Percentiles rank a stretch among this genome's conserved stretches.
These are phyloP conservation scores for Caenorhabditis inopinata DNA, from an alignment of 1,140 invertebrate genomes.

Conservation along the genomic window DNA sequence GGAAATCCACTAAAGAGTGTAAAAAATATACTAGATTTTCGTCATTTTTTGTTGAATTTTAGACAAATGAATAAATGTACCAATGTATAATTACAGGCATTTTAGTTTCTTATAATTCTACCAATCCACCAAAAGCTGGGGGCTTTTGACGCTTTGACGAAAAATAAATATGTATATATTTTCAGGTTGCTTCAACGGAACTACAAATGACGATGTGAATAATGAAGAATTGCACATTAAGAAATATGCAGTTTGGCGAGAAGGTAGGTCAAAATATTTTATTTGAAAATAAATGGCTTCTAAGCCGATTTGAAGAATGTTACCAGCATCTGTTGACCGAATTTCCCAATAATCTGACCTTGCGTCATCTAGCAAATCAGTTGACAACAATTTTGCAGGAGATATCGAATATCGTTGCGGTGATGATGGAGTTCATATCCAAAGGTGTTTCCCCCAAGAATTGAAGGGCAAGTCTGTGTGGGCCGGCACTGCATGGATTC, in stretches of 20 bases:
- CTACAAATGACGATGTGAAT: not conserved
- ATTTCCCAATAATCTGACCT: not conserved
- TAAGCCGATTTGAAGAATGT: too few relatives aligned
- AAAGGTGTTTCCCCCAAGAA: not conserved
- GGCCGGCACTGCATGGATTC: slow-evolving; percentile 3
- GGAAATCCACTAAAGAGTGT: too few relatives aligned
- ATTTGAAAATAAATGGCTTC: too few relatives aligned
- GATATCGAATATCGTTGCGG: not conserved
- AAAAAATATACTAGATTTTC: too few relatives aligned
- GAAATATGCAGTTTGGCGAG: slow-evolving; percentile 7
- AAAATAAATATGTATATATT: not conserved
- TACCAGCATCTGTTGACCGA: too few relatives aligned
- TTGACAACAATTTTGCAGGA: not conserved
- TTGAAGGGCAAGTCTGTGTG: not conserved
- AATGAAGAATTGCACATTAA: not conserved
- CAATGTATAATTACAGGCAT: too few relatives aligned
- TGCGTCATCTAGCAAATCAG: too few relatives aligned
- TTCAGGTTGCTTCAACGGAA: slow-evolving; percentile 17
- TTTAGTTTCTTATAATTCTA: too few relatives aligned
- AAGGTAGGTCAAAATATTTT: not conserved
- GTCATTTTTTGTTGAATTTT: too few relatives aligned
- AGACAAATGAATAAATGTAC: too few relatives aligned
- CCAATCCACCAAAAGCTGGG: too few relatives aligned
- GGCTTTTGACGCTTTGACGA: too few relatives aligned
- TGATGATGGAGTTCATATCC: slow-evolving; percentile 8